Base-by-base conservation (phyloP, 2,888 invertebrate species). In the Eustalomyia histrio region DNA sequence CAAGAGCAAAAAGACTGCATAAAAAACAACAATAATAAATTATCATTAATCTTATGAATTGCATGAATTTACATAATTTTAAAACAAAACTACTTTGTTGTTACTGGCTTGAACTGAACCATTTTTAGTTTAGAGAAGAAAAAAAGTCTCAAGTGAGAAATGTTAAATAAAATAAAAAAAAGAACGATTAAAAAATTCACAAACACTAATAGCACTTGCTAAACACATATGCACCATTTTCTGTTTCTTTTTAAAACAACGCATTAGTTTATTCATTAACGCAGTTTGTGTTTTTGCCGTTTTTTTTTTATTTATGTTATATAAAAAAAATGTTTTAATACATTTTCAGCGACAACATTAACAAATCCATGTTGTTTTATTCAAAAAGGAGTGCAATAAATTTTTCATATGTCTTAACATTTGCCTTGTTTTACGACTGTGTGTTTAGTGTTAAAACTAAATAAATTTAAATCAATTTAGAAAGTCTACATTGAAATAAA, bases 31-130 rank as follows among this genome's bases (percentile, higher is more conserved):
- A 80, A 76, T 58, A 76, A 80, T 80, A 80, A 73, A 80, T 80
- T 80, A 80, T 80, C 80, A 76, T 76, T 80, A 76, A 80, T 80
- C 80, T 80, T 76, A 68, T 68, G 76, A 72, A 80, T 72, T 80
- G 80, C 80, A 80, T 76, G 80, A 80, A 80, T 80, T 80, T 76
- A 80, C 80, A 80, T 80, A 80, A 80, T 80, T 80, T 67, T 53
- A 68, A 63, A 76, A 76, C 68, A 73, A 76, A 80, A 80, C 71
- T 67, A 71, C 75, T 71, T 63, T 61, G 71, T 43, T 55, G 29
- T 16, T 24, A n/a, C 17, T 33, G 47, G 24, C 67, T 76, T 76
- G 63, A n/a, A 61, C 69, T 69, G 57, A 21, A 21, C 43, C 21
- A 64, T 67, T 21, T 21, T 21, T 21, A 21, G 21, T 21, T 21